Conservation (phyloP, 1,140 invertebrate species). For the Muscidifurax raptorellus region DNA sequence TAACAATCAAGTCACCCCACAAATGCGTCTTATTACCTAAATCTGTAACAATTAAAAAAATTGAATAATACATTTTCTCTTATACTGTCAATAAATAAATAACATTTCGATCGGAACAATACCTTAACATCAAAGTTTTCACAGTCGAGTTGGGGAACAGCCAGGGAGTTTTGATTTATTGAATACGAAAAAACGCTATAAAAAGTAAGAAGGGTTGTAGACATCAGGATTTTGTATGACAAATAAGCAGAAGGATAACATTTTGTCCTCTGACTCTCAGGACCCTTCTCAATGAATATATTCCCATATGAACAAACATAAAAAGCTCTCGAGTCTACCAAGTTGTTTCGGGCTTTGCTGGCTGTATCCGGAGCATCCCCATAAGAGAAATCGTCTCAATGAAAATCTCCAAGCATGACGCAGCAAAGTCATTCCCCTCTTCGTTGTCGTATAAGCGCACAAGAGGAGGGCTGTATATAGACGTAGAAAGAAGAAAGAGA, state of each 20-base stretch:
- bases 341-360: background rate
- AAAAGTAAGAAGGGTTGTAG: no score
- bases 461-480: background rate
- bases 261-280: no score
- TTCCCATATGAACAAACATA: constrained; percentile 25
- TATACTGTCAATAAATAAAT: constrained; percentile 22
- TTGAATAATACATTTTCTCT: constrained; percentile 17
- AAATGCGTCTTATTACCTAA: background rate
- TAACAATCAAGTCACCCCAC: background rate
- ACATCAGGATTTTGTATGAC: no score
- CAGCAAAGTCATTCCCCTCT: background rate
- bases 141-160: no score
- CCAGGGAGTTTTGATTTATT: no score
- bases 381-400: constrained; percentile 26
- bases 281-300: background rate
- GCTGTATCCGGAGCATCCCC: no score
- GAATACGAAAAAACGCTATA: background rate
- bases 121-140: no score
- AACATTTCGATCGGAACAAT: background rate
- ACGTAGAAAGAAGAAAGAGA: no score
- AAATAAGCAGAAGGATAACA: no score
- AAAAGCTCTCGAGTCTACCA: constrained; percentile 17
- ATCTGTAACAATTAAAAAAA: background rate
- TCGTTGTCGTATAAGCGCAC: constrained; percentile 11
- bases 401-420: constrained; percentile 33